Evolutionary conservation across 2,888 invertebrate species (phyloP), one percentile per base, ranked within the genome.

Genomic region (Drosophila infuscata): DNA sequence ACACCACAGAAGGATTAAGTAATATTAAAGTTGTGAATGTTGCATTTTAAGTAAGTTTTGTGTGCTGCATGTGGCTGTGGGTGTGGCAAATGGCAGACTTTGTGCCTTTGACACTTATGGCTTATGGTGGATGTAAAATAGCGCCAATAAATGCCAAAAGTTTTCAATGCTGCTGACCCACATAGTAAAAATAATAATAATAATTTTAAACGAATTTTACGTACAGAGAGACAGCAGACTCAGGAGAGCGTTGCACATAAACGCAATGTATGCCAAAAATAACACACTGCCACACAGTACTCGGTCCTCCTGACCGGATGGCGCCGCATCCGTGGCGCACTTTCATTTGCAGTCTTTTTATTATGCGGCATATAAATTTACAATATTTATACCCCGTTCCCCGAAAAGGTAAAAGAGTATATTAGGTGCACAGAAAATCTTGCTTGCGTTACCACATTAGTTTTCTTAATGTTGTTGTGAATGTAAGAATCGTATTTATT

Each of bases 1-100:
- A 61, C 64, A 53, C 82, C 85, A 66, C 82, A 82, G 49, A 67
- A 69, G 88, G 88, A 85, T 85, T 85, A 88, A 86, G 85, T 71
- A 74, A 80, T 83, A 85, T 85, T 88, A 78, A 88, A 88, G 86
- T 80, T 88, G 74, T 65, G 72, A 83, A 67, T 74, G 74, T 74
- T 85, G 83, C 81, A 85, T 71, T 84, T 66, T 68, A 72, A 85
- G 56, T 60, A 57, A 75, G 63, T 75, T 59, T 71, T 51, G 58
- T 48, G 65, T 54, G 70, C 52, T 51, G 35, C 36, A 9, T 60
- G 59, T 68, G 69, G 60, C 78, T 43, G 15, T n/a, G 38, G n/a
- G 11, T 43, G 20, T 75, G 74, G 66, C 70, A 38, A 12, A 12
- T 43, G 41, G 41, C 64, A 56, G 69, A 38, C 69, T 66, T 64